These are phyloP conservation scores for Isurus oxyrinchus DNA, from an alignment of 2,113 vertebrate genomes.

Conservation along the genomic window DNA sequence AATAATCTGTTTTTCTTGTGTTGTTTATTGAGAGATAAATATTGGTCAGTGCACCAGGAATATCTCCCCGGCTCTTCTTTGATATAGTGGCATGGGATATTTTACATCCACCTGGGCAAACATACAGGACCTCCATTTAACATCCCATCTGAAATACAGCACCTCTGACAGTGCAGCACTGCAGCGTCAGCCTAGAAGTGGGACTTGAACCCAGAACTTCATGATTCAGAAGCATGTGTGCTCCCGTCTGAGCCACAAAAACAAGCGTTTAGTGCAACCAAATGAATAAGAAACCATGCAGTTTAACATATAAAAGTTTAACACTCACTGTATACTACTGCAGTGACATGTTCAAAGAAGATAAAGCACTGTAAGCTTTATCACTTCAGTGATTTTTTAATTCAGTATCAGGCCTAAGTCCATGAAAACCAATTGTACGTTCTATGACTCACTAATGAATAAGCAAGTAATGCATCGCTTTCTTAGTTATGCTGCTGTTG, in stretches of 20 bases:
- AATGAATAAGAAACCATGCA: not conserved
- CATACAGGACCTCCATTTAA: no score
- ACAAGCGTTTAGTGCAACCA: not conserved
- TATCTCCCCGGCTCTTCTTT: no score
- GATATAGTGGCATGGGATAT: no score
- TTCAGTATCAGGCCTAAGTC: not conserved
- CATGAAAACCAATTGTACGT: not conserved
- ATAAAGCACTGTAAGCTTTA: not conserved
- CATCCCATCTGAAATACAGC: no score
- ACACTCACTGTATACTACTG: not conserved
- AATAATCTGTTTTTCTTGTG: no score
- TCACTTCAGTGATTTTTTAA: not conserved
- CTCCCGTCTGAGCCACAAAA: not conserved
- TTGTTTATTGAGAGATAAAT: no score
- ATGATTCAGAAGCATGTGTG: no score
- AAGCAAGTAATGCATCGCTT: no score
- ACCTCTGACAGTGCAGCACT: no score
- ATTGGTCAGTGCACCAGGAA: no score
- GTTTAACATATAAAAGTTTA: not conserved
- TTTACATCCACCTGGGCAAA: no score
- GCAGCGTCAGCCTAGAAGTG: not conserved
- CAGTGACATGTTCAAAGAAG: not conserved
- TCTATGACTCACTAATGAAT: slow-evolving; percentile 12
- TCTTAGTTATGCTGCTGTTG: not conserved
- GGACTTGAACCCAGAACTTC: no score